Evolutionary conservation across 2,797 vertebrate genomes (phyloP), one percentile per base, ranked within the genome.

Genomic region (Miichthys miiuy): DNA sequence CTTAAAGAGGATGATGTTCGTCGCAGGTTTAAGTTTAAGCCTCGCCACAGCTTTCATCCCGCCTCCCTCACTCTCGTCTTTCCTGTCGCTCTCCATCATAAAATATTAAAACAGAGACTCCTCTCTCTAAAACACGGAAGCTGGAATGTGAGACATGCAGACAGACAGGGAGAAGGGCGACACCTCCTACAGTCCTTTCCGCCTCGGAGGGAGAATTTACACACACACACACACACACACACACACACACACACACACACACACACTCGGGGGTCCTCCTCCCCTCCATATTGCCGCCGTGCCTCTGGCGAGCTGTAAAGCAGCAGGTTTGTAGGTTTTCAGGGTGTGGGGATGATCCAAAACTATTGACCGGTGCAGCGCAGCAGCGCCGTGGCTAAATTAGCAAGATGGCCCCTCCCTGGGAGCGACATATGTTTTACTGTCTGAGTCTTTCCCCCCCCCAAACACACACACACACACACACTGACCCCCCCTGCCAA

Each of bases 341-440:
- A 50, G 76, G 60, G 76, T 65, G 81, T 80, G 67, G 83, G 67
- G 83, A 82, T 16, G 10, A 70, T 80, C 63, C 73, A 61, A 38
- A 85, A 84, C 84, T 83, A 87, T 88, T 87, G 89, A 92, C 67
- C 23, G 11, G 52, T n/a, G 70, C 82, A 34, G 69, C 41, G 69
- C 85, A 72, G 75, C 46, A 52, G 58, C 13, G 47, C 84, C 85
- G 38, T 34, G 65, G 87, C 80, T 91, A 90, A 95, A 95, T 94
- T 88, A 92, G 91, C 87, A 61, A 88, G 90, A 91, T 91, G 92
- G 76, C 72, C 82, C 88, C 90, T 90, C 93, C 90, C 87, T 47
- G 67, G 68, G 90, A 87, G 92, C 68, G 90, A 95, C 95, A 96
- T 96, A 95, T 96, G 95, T 95, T 96, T 95, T 94, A 96, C 90